These are phyloP conservation scores for Porites divaricata DNA, from an alignment of 92 coral and sea anemone species.

Conservation along the genomic window DNA sequence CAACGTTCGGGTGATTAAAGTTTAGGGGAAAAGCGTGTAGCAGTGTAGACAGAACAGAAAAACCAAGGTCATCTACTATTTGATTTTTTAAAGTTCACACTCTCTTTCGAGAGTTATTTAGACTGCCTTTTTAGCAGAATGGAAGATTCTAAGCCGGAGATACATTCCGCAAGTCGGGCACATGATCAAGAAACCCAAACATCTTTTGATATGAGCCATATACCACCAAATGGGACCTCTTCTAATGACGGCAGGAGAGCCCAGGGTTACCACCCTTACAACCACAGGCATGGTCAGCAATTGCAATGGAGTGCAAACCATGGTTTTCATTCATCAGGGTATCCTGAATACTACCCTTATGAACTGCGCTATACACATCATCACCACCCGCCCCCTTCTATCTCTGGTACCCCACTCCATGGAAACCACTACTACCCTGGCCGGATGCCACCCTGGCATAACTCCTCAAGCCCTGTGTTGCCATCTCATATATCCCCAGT, in stretches of 20 bases:
- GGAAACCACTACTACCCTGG: conserved; percentile 75
- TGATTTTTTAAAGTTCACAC: neutral
- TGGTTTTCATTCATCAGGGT: conserved; percentile 54
- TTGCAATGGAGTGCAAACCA: conserved; percentile 69
- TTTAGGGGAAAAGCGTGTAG: neutral
- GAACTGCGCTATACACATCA: conserved; percentile 64
- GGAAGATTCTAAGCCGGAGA: conserved; percentile 67
- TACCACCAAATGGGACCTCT: conserved; percentile 45
- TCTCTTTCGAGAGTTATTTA: conserved; percentile 1
- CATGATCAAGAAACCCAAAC: conserved; percentile 97
- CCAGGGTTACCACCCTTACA: conserved; percentile 40
- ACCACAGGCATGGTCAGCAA: conserved; percentile 52
- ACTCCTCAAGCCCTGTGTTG: conserved; percentile 60
- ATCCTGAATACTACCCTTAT: conserved; percentile 71
- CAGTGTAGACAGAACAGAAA: conserved; percentile 13
- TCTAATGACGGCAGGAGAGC: conserved; percentile 41
- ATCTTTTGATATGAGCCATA: conserved; percentile 74
- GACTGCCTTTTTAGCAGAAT: conserved; percentile 36
- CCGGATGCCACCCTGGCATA: conserved; percentile 77
- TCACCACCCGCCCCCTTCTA: conserved; percentile 68
- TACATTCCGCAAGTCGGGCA: conserved; percentile 60
- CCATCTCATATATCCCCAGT: conserved; percentile 56
- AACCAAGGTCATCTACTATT: neutral
- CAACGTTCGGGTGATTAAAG: neutral
- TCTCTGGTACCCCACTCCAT: conserved; percentile 46